Conservation (phyloP, 2,113 vertebrate genomes). For the Hippocampus barbouri region DNA sequence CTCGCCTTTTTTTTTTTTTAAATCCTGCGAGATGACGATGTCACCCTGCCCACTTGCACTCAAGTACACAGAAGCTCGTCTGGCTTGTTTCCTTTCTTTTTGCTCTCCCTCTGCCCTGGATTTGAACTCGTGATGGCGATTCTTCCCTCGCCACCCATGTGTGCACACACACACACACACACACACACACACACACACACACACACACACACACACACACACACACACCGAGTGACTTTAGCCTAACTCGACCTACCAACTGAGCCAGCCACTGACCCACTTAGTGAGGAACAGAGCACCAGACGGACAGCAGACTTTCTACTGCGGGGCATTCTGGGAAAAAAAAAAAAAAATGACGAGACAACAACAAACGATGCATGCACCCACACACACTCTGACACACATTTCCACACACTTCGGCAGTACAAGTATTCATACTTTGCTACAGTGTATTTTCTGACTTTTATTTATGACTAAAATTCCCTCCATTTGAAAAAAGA, state of each 20-base stretch:
- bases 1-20: constrained; percentile 26
- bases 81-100: constrained; percentile 36
- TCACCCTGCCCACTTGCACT: background rate
- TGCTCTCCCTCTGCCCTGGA: constrained; percentile 31
- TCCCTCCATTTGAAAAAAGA: no score
- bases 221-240: constrained; percentile 36
- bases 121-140: constrained; percentile 45
- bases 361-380: constrained; percentile 44
- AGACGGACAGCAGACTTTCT: constrained; percentile 54
- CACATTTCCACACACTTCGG: constrained; percentile 6
- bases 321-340: constrained; percentile 50
- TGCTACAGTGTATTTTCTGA: background rate
- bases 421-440: background rate
- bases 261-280: constrained; percentile 63
- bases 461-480: no score
- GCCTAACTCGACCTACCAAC: constrained; percentile 56
- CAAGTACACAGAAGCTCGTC: constrained; percentile 37
- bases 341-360: constrained; percentile 35
- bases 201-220: background rate
- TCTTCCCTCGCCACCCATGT: constrained; percentile 19
- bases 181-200: background rate
- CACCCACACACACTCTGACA: background rate
- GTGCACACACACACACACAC: background rate
- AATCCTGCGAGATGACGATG: constrained; percentile 24
- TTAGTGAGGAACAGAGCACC: constrained; percentile 49